phyloP scores from a whole-genome alignment of 2,113 vertebrate genomes.

The Papio anubis region DNA sequence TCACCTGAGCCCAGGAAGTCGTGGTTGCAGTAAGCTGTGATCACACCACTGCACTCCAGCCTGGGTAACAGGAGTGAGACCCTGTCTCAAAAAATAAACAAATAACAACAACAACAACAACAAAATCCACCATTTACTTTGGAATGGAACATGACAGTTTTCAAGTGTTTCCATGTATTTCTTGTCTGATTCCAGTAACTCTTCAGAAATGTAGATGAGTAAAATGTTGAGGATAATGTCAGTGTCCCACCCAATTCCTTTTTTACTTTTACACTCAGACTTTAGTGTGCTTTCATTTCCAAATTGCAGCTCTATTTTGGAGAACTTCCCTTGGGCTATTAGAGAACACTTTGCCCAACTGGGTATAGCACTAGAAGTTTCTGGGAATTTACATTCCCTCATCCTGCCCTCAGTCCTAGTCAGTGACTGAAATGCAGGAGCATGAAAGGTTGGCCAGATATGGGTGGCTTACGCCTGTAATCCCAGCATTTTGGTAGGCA shows the following conservation, averaged over 20 bases:
- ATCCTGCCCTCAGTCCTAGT: neutral
- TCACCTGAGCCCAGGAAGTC: too few relatives aligned
- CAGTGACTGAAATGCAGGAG: neutral
- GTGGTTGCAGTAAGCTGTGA: too few relatives aligned
- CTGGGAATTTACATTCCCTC: neutral
- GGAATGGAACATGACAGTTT: neutral
- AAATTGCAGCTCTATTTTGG: neutral
- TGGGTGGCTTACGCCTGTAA: too few relatives aligned
- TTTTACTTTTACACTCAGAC: neutral
- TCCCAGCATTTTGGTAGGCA: too few relatives aligned
- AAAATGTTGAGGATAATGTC: neutral
- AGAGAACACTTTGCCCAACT: neutral
- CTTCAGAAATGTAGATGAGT: neutral
- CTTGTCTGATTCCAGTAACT: neutral
- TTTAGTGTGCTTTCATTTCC: neutral
- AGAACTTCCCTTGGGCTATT: neutral
- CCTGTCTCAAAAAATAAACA: too few relatives aligned
- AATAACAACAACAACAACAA: too few relatives aligned
- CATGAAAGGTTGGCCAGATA: neutral
- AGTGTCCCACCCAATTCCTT: neutral
- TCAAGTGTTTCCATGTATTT: neutral
- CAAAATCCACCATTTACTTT: constrained; percentile 50
- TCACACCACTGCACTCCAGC: too few relatives aligned
- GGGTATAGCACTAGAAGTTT: neutral
- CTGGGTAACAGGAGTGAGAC: too few relatives aligned